A percentile compares a stretch with the other conserved stretches of the same genome.
These are phyloP conservation scores for Marasmarcha lunaedactyla DNA, from an alignment of 2,888 invertebrate genomes.

Conservation along the genomic window DNA sequence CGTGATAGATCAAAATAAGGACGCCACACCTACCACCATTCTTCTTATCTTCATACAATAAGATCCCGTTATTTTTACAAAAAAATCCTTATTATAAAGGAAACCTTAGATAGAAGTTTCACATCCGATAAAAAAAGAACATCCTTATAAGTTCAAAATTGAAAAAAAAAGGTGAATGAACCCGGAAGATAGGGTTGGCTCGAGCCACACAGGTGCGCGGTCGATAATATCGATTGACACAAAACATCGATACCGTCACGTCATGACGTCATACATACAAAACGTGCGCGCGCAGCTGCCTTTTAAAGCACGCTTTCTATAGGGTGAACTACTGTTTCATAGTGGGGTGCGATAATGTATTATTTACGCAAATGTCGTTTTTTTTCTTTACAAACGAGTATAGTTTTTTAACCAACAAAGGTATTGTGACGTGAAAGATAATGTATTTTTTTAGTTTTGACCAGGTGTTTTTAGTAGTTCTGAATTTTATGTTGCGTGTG, in stretches of 20 bases:
- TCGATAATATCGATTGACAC: conserved; percentile 53
- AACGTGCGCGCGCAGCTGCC: conserved; percentile 52
- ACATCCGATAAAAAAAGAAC: not conserved
- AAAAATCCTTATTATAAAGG: too few species aligned
- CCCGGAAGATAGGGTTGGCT: conserved; percentile 48
- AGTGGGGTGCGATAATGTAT: conserved; percentile 4
- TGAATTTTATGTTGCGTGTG: too few species aligned
- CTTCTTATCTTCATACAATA: too few species aligned
- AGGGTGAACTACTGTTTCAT: conserved; percentile 23
- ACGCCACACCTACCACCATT: too few species aligned
- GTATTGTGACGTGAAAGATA: too few species aligned
- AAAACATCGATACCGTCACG: conserved; percentile 43
- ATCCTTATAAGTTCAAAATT: conserved; percentile 14
- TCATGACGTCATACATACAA: conserved; percentile 40
- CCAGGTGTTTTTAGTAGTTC: too few species aligned
- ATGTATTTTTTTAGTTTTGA: too few species aligned
- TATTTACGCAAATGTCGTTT: conserved; percentile 23
- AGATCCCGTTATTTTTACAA: too few species aligned
- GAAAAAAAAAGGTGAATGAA: conserved; percentile 37
- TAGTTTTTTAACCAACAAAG: not conserved
- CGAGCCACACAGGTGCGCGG: conserved; percentile 53
- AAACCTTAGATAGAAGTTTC: too few species aligned
- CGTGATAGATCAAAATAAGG: too few species aligned
- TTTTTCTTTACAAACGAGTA: conserved; percentile 10
- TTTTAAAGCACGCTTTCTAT: conserved; percentile 26